phyloP scores from a whole-genome alignment of 2,888 invertebrate genomes.

The Plusia festucae region DNA sequence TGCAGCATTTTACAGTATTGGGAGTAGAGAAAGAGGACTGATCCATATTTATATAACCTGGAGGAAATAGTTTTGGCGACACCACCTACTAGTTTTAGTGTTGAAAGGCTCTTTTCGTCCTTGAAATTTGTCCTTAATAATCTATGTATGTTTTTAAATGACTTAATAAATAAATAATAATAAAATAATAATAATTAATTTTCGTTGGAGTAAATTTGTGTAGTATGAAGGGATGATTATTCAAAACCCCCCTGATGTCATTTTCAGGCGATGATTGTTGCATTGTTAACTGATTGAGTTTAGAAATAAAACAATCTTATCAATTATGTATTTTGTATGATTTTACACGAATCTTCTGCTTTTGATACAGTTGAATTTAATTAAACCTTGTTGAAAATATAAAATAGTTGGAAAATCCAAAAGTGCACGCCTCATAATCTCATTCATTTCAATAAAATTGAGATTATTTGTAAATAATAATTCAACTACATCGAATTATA shows the following conservation, averaged over 20 bases:
- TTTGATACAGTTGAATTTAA: not conserved
- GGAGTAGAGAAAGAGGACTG: conserved; percentile 10
- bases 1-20: not conserved
- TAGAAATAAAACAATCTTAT: conserved; percentile 1
- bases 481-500: no score
- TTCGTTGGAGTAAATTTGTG: no score
- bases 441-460: no score
- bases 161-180: no score
- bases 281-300: not conserved
- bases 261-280: conserved; percentile 1
- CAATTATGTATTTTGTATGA: not conserved
- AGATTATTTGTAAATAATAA: no score
- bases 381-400: no score
- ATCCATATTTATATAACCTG: conserved; percentile 15
- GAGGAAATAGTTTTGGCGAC: conserved; percentile 17
- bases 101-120: conserved; percentile 21
- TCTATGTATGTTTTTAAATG: not conserved
- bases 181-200: no score
- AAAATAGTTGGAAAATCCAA: no score
- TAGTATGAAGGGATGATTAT: no score
- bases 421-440: no score
- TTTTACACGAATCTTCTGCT: not conserved
- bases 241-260: not conserved
- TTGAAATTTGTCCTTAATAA: no score
- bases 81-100: conserved; percentile 16